Base-by-base conservation (phyloP, 2,797 vertebrate genomes). In the Oryzias dopingdopingensis region DNA sequence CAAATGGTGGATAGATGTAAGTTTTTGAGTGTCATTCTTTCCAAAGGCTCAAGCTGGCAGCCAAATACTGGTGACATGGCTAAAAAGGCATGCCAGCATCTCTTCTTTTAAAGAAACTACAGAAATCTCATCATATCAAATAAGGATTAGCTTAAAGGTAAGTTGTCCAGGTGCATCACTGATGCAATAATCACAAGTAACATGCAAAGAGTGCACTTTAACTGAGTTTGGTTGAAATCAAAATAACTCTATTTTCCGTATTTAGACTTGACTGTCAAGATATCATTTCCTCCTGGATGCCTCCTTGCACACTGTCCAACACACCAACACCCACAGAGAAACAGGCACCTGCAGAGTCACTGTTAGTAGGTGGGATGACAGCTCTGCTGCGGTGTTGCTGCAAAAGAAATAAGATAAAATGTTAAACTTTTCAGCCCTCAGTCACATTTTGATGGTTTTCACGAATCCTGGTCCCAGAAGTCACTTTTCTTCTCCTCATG, bases 401-500 rank as follows among this genome's bases (percentile, higher is more conserved):
- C 57, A 73, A 65, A 56, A 56, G 65, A 66, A 75, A 82, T 79
- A 79, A 83, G 76, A 72, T 64, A 56, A 82, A 74, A 65, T 48
- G 32, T 67, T 80, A 67, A 70, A 50, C 80, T 72, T 82, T 64
- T 48, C 4, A 12, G 58, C 59, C 61, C 59, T 65, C 60, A 14
- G 65, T 32, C 55, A 56, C 23, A 57, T 79, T 71, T 76, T 61
- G 52, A 66, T 76, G 83, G 59, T 65, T 66, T 67, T 57, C 60
- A 65, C 72, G 85, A 73, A 82, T 79, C 69, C 73, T 56, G 58
- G 59, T 65, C 83, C 54, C 60, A 58, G 70, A 76, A 87, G 59
- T 74, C 49, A 26, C 65, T 72, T 4, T 41, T 65, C 57, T 52
- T 59, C 66, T 59, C 73, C 74, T 62, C 50, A 59, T 15, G 62